Conservation (phyloP, 2,113 vertebrate genomes). For the Heptranchias perlo region DNA sequence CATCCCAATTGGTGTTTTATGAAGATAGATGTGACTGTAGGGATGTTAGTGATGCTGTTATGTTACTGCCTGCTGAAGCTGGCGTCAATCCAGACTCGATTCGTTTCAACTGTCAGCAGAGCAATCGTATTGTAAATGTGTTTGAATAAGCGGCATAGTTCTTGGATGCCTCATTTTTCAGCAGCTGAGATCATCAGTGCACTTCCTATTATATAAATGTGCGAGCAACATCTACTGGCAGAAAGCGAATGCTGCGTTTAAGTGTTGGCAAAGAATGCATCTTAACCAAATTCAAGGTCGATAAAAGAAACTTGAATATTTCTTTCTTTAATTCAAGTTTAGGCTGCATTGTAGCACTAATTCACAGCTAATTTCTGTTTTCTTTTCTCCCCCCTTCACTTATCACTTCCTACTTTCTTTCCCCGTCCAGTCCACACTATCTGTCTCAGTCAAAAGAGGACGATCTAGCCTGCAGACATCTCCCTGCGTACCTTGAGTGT, state of each 20-base stretch:
- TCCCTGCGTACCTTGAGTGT: neutral
- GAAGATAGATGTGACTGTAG: neutral
- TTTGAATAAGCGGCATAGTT: slow-evolving; percentile 7
- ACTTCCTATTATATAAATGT: neutral
- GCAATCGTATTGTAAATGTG: neutral
- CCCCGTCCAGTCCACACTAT: neutral
- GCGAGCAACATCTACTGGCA: neutral
- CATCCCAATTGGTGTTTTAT: neutral
- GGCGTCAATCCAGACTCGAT: neutral
- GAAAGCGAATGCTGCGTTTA: neutral
- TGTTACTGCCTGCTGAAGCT: neutral
- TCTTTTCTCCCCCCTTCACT: neutral
- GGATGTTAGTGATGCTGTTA: neutral
- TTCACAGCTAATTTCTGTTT: neutral
- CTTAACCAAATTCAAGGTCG: neutral
- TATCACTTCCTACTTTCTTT: neutral
- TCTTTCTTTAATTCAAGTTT: neutral
- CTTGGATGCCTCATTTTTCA: neutral
- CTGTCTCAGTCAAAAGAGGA: neutral
- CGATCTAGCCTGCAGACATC: neutral
- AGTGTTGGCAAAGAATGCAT: neutral
- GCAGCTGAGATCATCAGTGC: neutral
- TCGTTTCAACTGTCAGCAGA: neutral
- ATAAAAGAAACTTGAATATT: neutral
- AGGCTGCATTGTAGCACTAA: neutral